Percentiles rank a stretch among this genome's conserved stretches.
phyloP scores from a whole-genome alignment of 2,888 invertebrate genomes.

The Smittia aterrima region DNA sequence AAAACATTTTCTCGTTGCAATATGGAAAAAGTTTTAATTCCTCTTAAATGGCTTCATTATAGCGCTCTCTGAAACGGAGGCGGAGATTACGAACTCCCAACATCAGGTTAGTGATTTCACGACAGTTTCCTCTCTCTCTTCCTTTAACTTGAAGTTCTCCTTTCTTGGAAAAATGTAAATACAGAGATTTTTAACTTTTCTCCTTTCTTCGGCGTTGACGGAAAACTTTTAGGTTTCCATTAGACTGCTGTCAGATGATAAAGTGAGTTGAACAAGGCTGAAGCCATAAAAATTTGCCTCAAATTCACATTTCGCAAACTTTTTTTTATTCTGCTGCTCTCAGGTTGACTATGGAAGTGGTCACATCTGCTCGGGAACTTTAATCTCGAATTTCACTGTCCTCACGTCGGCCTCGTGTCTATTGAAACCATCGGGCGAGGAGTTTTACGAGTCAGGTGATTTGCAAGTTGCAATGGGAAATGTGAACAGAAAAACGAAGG shows the following conservation, averaged over 20 bases:
- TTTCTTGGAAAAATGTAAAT: constrained; percentile 18
- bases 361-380: constrained; percentile 10
- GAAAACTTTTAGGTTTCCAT: constrained; percentile 23
- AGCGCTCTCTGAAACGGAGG: neutral
- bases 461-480: constrained; percentile 20
- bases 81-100: neutral
- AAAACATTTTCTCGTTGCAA: neutral
- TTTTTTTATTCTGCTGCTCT: too few relatives aligned
- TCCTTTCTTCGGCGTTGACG: neutral
- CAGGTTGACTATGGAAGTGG: neutral
- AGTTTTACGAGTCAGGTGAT: constrained; percentile 12
- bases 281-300: neutral
- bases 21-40: constrained; percentile 28
- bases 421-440: constrained; percentile 1
- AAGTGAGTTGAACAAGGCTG: neutral
- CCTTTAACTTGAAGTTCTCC: neutral
- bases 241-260: neutral
- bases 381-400: constrained; percentile 21
- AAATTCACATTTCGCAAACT: neutral
- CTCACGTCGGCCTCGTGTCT: constrained; percentile 11
- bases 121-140: neutral
- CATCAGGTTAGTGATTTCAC: constrained; percentile 16
- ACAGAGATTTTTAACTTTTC: neutral
- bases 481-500: neutral
- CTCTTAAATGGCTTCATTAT: constrained; percentile 23